These are phyloP conservation scores for Drosophila melanogaster DNA, from an alignment of 1,140 invertebrate genomes.

Conservation along the genomic window Release_6_plus_ISO1_MT NT_033777.3:22682001-22682500, in stretches of 20 bases:
- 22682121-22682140: slow-evolving; percentile 65
- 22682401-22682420: slow-evolving; percentile 22
- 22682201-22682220: slow-evolving; percentile 76
- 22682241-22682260: slow-evolving; percentile 24
- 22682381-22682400: slow-evolving; percentile 44
- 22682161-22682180: slow-evolving; percentile 80
- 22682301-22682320: slow-evolving; percentile 49
- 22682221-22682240: slow-evolving; percentile 48
- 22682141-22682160: slow-evolving; percentile 74
- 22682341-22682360: slow-evolving; percentile 47
- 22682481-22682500: slow-evolving; percentile 21
- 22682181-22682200: slow-evolving; percentile 77
- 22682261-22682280: slow-evolving; percentile 35
- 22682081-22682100: slow-evolving; percentile 39
- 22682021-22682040: slow-evolving; percentile 35
- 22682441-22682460: slow-evolving; percentile 77
- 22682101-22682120: slow-evolving; percentile 42
- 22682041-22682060: slow-evolving; percentile 72
- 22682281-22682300: slow-evolving; percentile 65
- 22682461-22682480: slow-evolving; percentile 57
- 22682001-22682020: slow-evolving; percentile 7
- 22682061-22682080: slow-evolving; percentile 42
- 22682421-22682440: slow-evolving; percentile 29
- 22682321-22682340: slow-evolving; percentile 58
- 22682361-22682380: slow-evolving; percentile 52